These are phyloP conservation scores for Portunus trituberculatus DNA, from an alignment of 1,140 invertebrate genomes.

Conservation along the genomic window DNA sequence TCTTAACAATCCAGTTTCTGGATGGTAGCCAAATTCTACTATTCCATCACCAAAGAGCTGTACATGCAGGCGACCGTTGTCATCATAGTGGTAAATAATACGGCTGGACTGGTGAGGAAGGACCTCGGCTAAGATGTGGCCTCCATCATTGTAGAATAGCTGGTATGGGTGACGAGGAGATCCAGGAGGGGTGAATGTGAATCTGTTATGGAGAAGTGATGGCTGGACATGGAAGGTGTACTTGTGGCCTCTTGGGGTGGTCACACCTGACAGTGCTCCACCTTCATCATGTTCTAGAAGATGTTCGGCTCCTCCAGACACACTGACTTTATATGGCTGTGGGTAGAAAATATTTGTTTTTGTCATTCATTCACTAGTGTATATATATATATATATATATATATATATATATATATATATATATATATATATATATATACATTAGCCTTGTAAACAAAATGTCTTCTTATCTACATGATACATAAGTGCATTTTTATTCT, in stretches of 20 bases:
- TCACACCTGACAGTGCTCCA: slow-evolving; percentile 93
- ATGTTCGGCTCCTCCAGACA: slow-evolving; percentile 95
- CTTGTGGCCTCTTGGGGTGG: slow-evolving; percentile 94
- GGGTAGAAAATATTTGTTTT: slow-evolving; percentile 48
- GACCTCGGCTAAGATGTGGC: slow-evolving; percentile 92
- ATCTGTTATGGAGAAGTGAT: slow-evolving; percentile 95
- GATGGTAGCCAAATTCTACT: slow-evolving; percentile 93
- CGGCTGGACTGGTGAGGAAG: slow-evolving; percentile 94
- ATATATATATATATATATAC: no score
- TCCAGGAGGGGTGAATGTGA: slow-evolving; percentile 94
- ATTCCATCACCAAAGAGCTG: slow-evolving; percentile 93
- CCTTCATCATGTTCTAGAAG: slow-evolving; percentile 94
- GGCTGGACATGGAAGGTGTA: slow-evolving; percentile 95
- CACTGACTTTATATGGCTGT: slow-evolving; percentile 93
- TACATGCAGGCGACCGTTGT: slow-evolving; percentile 90
- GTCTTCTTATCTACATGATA: no score
- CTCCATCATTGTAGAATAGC: slow-evolving; percentile 94
- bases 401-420: no score
- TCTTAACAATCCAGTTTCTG: slow-evolving; percentile 90
- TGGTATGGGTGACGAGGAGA: slow-evolving; percentile 90
- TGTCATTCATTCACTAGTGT: no score
- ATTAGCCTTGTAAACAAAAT: no score
- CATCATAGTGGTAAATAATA: slow-evolving; percentile 93
- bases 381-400: no score
- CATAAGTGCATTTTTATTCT: no score